phyloP scores from a whole-genome alignment of 2,113 vertebrate species.

The Fulmarus glacialis region DNA sequence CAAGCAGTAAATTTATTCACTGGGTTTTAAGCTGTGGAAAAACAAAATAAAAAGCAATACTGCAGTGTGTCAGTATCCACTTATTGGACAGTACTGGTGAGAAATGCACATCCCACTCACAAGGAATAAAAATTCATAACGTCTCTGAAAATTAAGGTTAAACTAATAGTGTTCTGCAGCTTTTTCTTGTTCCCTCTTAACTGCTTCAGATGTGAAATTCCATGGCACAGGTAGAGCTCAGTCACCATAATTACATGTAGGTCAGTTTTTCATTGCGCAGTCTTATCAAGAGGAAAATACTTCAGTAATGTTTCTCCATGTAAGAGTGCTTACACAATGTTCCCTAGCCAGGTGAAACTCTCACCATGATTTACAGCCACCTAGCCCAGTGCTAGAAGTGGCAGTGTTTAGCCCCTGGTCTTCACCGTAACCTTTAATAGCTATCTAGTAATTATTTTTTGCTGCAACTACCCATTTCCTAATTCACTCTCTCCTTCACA shows the following conservation, averaged over 20 bases:
- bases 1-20: conserved; percentile 11
- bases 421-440: background rate
- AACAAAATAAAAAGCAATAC: background rate
- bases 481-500: background rate
- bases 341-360: background rate
- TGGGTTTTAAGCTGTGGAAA: background rate
- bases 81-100: background rate
- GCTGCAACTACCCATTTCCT: background rate
- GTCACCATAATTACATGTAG: background rate
- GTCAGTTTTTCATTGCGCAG: background rate
- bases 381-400: background rate
- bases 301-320: background rate
- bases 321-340: background rate
- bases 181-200: background rate
- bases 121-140: background rate
- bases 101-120: background rate
- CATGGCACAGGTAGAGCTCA: background rate
- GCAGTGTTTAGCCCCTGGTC: background rate
- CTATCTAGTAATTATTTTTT: background rate
- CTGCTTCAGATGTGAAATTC: background rate
- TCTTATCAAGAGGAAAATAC: background rate
- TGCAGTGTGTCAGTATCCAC: background rate
- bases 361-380: background rate
- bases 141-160: background rate
- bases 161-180: background rate